Evolutionary conservation across 1,140 invertebrate genomes (phyloP), one percentile per base, ranked within the genome.

Genomic region (Drosophila quadrilineata): DNA sequence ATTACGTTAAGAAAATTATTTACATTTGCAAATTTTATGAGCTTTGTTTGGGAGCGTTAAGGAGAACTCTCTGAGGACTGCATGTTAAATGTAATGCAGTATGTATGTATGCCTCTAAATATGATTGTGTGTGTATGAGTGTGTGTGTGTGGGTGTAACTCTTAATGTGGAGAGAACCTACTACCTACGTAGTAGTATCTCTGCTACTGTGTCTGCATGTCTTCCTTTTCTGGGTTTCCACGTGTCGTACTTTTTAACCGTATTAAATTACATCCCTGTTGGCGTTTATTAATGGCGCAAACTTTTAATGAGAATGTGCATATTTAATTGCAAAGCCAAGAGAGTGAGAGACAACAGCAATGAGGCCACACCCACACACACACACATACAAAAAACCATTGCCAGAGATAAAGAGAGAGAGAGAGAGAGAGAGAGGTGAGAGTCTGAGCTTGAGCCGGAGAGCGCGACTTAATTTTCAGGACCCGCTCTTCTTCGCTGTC

Each of bases 241-340:
- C 76, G 63, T 80, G 76, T 82, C 73, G 76, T 82, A 80, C 76
- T 82, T 77, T 84, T 85, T 85, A 85, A 79, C 79, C 79, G 79
- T 80, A 75, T 88, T 85, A 74, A 75, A 85, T 85, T 63, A 79
- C 85, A 88, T 88, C 85, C 79, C 85, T 76, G 69, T 72, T 88
- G 79, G 79, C 85, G 77, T 88, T 88, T 88, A 88, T 88, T 88
- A 88, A 88, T 88, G 85, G 79, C 79, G 72, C 79, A 88, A 88
- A 88, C 79, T 88, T 88, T 88, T 88, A 88, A 88, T 88, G 85
- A 88, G 85, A 88, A 88, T 88, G 85, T 88, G 85, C 85, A 88
- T 88, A 88, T 85, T 88, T 88, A 88, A 87, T 87, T 87, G 82
- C 82, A 77, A 71, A 85, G 76, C 75, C 77, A 80, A 76, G 54